Percentiles rank a stretch among this genome's conserved stretches.
These are phyloP conservation scores for Hedychridium roseum DNA, from an alignment of 2,888 invertebrate genomes.

Conservation along the genomic window DNA sequence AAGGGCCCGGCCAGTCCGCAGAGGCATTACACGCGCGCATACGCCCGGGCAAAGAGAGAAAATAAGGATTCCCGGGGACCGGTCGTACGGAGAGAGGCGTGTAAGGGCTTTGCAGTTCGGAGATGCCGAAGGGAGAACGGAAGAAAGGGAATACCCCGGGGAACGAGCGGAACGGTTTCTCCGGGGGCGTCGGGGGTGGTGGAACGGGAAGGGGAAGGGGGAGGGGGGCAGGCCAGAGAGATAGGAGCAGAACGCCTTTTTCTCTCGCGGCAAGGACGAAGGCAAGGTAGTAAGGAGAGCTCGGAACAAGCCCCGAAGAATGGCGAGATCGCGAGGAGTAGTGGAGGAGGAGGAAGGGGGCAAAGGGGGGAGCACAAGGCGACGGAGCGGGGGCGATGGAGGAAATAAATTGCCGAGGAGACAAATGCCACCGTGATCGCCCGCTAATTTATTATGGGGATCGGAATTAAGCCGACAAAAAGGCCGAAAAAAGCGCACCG, in stretches of 20 bases:
- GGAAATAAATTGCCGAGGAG: slow-evolving; percentile 55
- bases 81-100: slow-evolving; percentile 7
- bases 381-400: slow-evolving; percentile 12
- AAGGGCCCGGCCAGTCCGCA: slow-evolving; percentile 18
- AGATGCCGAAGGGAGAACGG: too few species aligned
- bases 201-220: background rate
- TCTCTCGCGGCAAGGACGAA: slow-evolving; percentile 46
- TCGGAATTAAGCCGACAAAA: slow-evolving; percentile 60
- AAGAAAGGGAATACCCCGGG: too few species aligned
- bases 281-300: slow-evolving; percentile 10
- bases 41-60: slow-evolving; percentile 13
- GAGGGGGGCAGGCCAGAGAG: background rate
- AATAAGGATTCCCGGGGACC: slow-evolving; percentile 24
- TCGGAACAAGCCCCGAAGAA: too few species aligned
- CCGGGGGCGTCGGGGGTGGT: too few species aligned
- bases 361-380: slow-evolving; percentile 2
- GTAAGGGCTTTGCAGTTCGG: too few species aligned
- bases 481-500: slow-evolving; percentile 43
- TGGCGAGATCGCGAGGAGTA: slow-evolving; percentile 6
- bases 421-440: slow-evolving; percentile 63
- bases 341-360: slow-evolving; percentile 11
- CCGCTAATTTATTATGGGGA: slow-evolving; percentile 60
- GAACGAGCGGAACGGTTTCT: too few species aligned
- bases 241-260: slow-evolving; percentile 33
- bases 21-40: slow-evolving; percentile 24